A percentile compares a stretch with the other conserved stretches of the same genome.
phyloP scores from a whole-genome alignment of 2,797 vertebrate species.

The Brachyrhaphis roseni region DNA sequence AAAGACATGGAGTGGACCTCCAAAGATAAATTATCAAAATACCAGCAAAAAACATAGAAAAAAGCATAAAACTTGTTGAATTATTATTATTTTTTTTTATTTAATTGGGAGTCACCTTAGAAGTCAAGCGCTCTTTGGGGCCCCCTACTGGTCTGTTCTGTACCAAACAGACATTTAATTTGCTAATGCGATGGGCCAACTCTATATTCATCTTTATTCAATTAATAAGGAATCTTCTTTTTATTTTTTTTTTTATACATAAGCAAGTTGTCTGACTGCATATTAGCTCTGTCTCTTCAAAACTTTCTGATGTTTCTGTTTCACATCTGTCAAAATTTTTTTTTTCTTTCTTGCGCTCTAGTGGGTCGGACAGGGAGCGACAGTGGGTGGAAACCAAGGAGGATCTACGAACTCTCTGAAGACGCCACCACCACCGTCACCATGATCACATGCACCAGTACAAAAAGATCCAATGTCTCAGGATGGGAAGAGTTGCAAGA shows the following conservation, averaged over 20 bases:
- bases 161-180: not conserved
- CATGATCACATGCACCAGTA: conserved; percentile 61
- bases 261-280: not conserved
- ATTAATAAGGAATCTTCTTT: too few relatives aligned
- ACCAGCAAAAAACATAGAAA: not conserved
- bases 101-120: not conserved
- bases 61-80: not conserved
- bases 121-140: not conserved
- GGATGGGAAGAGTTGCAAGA: conserved; percentile 17
- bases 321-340: not conserved
- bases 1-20: not conserved
- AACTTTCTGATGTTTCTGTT: not conserved
- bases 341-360: conserved; percentile 30
- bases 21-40: not conserved
- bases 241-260: not conserved
- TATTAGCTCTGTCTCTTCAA: not conserved
- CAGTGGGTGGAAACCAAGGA: conserved; percentile 76
- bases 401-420: conserved; percentile 83
- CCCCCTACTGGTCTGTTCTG: not conserved
- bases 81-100: not conserved
- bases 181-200: not conserved
- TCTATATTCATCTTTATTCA: too few relatives aligned
- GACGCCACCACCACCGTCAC: conserved; percentile 77
- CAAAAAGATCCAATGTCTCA: conserved; percentile 22
- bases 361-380: conserved; percentile 76